These are phyloP conservation scores for Muntiacus muntjak DNA, from an alignment of 2,113 vertebrate genomes.

Conservation along the genomic window DNA sequence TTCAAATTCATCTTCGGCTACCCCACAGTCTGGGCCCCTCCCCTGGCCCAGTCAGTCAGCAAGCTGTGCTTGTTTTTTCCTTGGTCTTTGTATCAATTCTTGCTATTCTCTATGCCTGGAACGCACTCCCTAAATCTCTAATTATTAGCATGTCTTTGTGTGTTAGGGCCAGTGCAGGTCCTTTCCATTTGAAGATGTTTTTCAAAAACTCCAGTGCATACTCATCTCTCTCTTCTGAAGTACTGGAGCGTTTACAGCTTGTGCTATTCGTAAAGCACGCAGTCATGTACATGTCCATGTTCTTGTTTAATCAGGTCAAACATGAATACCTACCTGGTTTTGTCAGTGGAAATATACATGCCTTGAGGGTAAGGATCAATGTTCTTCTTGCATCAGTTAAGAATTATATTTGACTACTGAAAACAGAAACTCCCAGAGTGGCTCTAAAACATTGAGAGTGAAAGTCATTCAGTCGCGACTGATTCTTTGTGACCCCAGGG, in stretches of 20 bases:
- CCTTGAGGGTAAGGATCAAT: not conserved
- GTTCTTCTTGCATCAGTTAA: not conserved
- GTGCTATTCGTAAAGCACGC: not conserved
- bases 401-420: not conserved
- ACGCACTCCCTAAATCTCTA: not conserved
- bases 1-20: not conserved
- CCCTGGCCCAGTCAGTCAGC: not conserved
- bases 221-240: not conserved
- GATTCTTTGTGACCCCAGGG: not conserved
- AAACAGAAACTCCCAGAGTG: not conserved
- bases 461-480: not conserved
- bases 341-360: not conserved
- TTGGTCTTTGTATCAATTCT: not conserved
- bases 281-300: not conserved
- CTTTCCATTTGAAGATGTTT: not conserved
- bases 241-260: not conserved
- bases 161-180: not conserved
- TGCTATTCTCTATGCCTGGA: not conserved
- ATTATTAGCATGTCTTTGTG: not conserved
- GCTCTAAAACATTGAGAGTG: not conserved
- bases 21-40: not conserved
- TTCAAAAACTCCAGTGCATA: not conserved
- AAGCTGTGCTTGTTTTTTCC: not conserved
- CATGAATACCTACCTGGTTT: not conserved
- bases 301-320: not conserved